Evolutionary conservation across 37 sponge, comb jelly and placozoan genomes (phyloP).

Genomic region (Oscarella lobularis): DNA sequence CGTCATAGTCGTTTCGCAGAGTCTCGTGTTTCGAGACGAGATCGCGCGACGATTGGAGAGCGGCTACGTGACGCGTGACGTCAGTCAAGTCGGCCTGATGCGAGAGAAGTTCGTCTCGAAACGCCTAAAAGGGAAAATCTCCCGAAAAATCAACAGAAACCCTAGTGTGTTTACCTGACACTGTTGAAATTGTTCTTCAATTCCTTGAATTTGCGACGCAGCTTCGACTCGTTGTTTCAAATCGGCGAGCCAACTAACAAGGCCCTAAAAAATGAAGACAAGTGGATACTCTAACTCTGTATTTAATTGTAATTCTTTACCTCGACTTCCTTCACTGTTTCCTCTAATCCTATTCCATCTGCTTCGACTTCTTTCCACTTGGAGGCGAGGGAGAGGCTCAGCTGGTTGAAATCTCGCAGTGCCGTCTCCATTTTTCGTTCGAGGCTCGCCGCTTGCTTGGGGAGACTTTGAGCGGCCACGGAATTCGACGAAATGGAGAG

Average conservation of each 20-base stretch:
- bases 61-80: not conserved
- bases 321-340: not conserved
- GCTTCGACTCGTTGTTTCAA: not conserved
- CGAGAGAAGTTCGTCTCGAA: not conserved
- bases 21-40: not conserved
- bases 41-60: not conserved
- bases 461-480: not conserved
- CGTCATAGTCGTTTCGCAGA: not conserved
- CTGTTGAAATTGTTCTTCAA: not conserved
- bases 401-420: not conserved
- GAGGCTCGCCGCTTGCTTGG: not conserved
- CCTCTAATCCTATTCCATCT: not conserved
- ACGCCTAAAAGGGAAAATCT: not conserved
- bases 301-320: no score
- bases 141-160: no score
- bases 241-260: not conserved
- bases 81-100: not conserved
- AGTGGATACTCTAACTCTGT: no score
- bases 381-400: not conserved
- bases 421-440: not conserved
- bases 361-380: not conserved
- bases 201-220: not conserved
- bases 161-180: not conserved
- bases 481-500: not conserved
- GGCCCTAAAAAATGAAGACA: no score